phyloP scores from a whole-genome alignment of 2,888 invertebrate genomes.

The Mongoloraphidia duomilia region DNA sequence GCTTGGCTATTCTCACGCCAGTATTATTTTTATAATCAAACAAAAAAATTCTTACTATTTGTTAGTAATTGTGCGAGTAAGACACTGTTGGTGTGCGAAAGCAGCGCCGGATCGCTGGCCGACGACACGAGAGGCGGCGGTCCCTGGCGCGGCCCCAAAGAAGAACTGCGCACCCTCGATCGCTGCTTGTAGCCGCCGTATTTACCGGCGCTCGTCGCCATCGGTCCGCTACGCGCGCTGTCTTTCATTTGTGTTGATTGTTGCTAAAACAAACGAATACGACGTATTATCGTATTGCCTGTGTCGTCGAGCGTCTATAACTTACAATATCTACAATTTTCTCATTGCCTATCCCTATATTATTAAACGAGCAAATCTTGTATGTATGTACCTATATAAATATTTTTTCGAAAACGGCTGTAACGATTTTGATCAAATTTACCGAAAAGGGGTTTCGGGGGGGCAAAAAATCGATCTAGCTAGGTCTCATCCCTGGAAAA shows the following conservation, averaged over 20 bases:
- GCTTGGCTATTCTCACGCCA: too few relatives aligned
- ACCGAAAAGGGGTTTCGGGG: too few relatives aligned
- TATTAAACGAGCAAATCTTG: too few relatives aligned
- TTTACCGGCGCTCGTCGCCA: neutral
- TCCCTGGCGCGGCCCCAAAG: slow-evolving; percentile 32
- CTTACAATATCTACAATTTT: neutral
- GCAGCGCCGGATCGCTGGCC: slow-evolving; percentile 60
- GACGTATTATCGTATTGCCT: neutral
- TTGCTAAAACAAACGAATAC: neutral
- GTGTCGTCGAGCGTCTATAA: neutral
- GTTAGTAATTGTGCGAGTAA: slow-evolving; percentile 73
- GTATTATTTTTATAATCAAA: too few relatives aligned
- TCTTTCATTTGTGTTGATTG: neutral
- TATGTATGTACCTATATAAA: too few relatives aligned
- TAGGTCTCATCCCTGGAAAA: too few relatives aligned
- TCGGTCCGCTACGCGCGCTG: neutral
- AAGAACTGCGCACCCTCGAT: slow-evolving; percentile 38
- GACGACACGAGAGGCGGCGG: slow-evolving; percentile 55
- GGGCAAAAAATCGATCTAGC: too few relatives aligned
- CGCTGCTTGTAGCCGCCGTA: neutral
- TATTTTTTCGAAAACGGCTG: too few relatives aligned
- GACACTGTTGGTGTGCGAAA: slow-evolving; percentile 49
- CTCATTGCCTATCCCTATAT: too few relatives aligned
- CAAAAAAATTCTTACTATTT: slow-evolving; percentile 37
- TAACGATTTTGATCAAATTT: too few relatives aligned